These are phyloP conservation scores for Chelon labrosus DNA, from an alignment of 2,797 vertebrate species.

Conservation along the genomic window DNA sequence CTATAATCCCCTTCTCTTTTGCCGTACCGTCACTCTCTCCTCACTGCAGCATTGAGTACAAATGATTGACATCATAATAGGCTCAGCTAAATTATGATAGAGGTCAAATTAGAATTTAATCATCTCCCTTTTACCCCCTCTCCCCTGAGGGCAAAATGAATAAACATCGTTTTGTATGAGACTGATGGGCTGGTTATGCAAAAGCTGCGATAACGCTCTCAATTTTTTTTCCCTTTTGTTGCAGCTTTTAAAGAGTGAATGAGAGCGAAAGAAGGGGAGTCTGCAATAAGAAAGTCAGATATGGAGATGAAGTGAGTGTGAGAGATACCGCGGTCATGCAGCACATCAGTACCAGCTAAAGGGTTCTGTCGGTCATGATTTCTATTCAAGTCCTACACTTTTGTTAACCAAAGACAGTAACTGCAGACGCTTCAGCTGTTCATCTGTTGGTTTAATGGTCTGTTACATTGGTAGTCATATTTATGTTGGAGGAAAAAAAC, in stretches of 20 bases:
- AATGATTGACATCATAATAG: conserved; percentile 86
- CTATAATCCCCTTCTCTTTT: conserved; percentile 67
- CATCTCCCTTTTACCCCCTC: conserved; percentile 78
- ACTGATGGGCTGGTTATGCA: conserved; percentile 68
- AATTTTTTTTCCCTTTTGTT: conserved; percentile 72
- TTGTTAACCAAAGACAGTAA: conserved; percentile 12
- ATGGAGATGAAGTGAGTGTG: conserved; percentile 49
- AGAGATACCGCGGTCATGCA: conserved; percentile 37
- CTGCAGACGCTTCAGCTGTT: conserved; percentile 7
- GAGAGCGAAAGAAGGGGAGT: conserved; percentile 29
- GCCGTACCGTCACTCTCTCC: conserved; percentile 46
- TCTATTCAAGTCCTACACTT: conserved; percentile 20
- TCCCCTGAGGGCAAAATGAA: conserved; percentile 79
- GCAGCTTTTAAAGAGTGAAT: conserved; percentile 67
- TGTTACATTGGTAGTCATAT: no score
- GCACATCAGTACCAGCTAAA: conserved; percentile 1
- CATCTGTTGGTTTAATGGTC: not conserved
- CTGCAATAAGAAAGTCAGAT: conserved; percentile 59
- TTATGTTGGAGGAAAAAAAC: no score
- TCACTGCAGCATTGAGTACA: conserved; percentile 65
- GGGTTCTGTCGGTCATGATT: conserved; percentile 35
- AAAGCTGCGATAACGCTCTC: conserved; percentile 73
- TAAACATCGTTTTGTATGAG: conserved; percentile 83
- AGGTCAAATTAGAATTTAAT: conserved; percentile 90
- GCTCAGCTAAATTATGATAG: conserved; percentile 84